A percentile compares a stretch with the other conserved stretches of the same genome.
phyloP scores from a whole-genome alignment of 2,888 invertebrate genomes.

The Cheilosia urbana region DNA sequence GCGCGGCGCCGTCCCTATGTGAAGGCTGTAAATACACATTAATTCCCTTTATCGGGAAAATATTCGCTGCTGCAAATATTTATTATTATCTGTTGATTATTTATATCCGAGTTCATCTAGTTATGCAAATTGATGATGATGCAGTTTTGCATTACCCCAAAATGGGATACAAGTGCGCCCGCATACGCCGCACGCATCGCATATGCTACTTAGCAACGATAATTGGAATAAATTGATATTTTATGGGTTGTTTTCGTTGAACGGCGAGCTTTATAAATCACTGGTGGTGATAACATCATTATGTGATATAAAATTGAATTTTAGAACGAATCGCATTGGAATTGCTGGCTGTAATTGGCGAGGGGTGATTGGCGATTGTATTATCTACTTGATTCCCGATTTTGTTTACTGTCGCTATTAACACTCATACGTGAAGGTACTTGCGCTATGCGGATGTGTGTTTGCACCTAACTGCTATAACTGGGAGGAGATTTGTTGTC shows the following conservation, averaged over 20 bases:
- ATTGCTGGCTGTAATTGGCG: conserved; percentile 59
- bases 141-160: conserved; percentile 40
- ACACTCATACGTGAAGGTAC: conserved; percentile 35
- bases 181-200: not conserved
- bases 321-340: conserved; percentile 63
- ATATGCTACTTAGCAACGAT: conserved; percentile 68
- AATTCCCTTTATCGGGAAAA: conserved; percentile 69
- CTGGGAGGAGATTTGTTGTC: conserved; percentile 31
- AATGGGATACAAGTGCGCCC: not conserved
- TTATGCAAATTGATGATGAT: conserved; percentile 73
- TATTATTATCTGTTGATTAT: conserved; percentile 75
- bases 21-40: conserved; percentile 63
- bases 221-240: conserved; percentile 75
- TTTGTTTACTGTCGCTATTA: conserved; percentile 62
- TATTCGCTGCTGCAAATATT: conserved; percentile 68
- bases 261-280: conserved; percentile 61
- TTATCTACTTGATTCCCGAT: conserved; percentile 41
- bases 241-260: conserved; percentile 49
- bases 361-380: conserved; percentile 47
- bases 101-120: conserved; percentile 75
- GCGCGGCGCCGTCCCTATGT: not conserved
- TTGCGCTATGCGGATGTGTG: not conserved
- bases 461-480: conserved; percentile 3
- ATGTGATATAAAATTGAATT: conserved; percentile 73
- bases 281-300: conserved; percentile 70